phyloP scores from a whole-genome alignment of 2,888 invertebrate genomes.

The Drosophila lacicola region DNA sequence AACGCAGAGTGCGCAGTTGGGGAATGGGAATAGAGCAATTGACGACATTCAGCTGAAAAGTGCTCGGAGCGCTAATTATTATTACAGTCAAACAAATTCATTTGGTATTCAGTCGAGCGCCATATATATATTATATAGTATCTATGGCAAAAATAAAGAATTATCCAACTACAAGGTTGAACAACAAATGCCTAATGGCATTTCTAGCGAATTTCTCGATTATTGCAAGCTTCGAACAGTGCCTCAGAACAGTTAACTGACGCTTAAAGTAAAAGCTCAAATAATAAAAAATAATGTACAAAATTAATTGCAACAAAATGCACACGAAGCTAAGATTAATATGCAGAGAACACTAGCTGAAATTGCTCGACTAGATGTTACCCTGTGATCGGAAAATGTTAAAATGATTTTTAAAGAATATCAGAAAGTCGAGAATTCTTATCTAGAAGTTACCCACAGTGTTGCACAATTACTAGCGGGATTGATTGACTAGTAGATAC shows the following conservation, averaged over 20 bases:
- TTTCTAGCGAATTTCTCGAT: constrained; percentile 9
- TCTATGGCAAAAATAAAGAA: constrained; percentile 6
- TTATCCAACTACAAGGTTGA: constrained; percentile 9
- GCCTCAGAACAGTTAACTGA: not conserved
- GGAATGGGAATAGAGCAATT: constrained; percentile 43
- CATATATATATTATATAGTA: constrained; percentile 15
- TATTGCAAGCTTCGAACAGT: not conserved
- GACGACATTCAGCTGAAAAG: constrained; percentile 6
- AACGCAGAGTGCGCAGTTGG: constrained; percentile 25
- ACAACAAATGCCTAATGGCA: constrained; percentile 14
- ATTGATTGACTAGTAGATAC: not conserved
- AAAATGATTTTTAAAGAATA: not conserved
- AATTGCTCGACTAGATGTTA: not conserved
- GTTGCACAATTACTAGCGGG: no score
- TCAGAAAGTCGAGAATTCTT: not conserved
- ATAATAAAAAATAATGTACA: not conserved
- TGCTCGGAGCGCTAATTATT: constrained; percentile 47
- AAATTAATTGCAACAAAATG: not conserved
- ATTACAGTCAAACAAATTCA: constrained; percentile 47
- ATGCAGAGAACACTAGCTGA: no score
- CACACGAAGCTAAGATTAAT: no score
- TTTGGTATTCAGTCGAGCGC: constrained; percentile 36
- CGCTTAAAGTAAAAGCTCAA: not conserved
- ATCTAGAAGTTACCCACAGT: not conserved
- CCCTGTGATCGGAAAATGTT: not conserved